Evolutionary conservation across 92 coral and sea anemone species (phyloP), one percentile per base, ranked within the genome.

Genomic region (Siderastrea radians): DNA sequence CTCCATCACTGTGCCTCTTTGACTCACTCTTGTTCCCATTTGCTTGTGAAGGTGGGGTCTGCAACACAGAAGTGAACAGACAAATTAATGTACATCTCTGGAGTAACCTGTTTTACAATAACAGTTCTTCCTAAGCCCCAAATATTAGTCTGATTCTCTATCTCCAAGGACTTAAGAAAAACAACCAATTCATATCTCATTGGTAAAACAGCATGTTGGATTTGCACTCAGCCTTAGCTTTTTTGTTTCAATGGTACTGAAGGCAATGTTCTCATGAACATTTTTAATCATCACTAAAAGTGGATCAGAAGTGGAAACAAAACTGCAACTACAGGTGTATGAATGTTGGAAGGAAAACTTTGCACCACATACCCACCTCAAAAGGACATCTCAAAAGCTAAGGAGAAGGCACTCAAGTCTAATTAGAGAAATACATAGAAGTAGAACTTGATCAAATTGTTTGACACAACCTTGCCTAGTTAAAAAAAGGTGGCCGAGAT

Each of bases 1-100:
- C 94, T 19, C 87, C 98, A 62, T 95, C 98, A 79, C 87, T 94
- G 63, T 88, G 93, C 17, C 94, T 92, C 71, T 93, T 86, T 70
- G 92, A 90, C 1, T 94, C 96, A 13, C 90, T 90, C 84, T 92
- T 96, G 86, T 85, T 92, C n/a, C 95, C 95, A 82, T 87, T 95
- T 49, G 93, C 91, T 83, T 93, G 94, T 16, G 96, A 83, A 19
- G 86, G 78, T 16, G 94, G 89, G 47, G 95, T 82, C 98, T 95
- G 87, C 54, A 88, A 91, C 47, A 53, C 14, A 91, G 61, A 90
- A 50, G 51, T 4, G 13, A 4, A 49, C 79, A 74, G 8, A 49
- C 7, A 54, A 12, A 53, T 65, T 47, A 65, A 63, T 26, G 1
- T 48, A 26, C 44, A 65, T 50, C 63, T 51, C 48, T 17, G 47